phyloP scores from a whole-genome alignment of 1,140 invertebrate genomes.

The Drosophila littoralis region DNA sequence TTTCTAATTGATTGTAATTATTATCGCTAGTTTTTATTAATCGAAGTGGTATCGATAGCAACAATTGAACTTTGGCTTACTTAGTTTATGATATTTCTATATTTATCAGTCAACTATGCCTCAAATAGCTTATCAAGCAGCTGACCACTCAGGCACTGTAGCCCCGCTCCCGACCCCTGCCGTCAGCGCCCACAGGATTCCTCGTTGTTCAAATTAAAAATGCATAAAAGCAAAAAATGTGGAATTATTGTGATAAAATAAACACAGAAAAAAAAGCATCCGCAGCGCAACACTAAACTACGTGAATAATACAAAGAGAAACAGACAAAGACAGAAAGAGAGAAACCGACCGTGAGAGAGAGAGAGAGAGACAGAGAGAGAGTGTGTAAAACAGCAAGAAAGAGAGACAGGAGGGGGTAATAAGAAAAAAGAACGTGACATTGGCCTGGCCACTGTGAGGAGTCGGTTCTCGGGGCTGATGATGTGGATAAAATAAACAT shows the following conservation, averaged over 20 bases:
- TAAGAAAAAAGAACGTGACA: slow-evolving; percentile 49
- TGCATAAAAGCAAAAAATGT: slow-evolving; percentile 81
- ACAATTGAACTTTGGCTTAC: not conserved
- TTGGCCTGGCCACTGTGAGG: slow-evolving; percentile 28
- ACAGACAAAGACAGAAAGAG: slow-evolving; percentile 18
- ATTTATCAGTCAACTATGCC: not conserved
- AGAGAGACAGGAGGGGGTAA: not conserved
- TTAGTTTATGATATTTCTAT: not conserved
- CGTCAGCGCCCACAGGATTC: slow-evolving; percentile 27
- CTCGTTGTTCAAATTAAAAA: slow-evolving; percentile 75
- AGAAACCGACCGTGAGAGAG: not conserved
- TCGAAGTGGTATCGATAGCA: not conserved
- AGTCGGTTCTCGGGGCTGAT: slow-evolving; percentile 64
- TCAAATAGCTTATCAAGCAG: slow-evolving; percentile 1
- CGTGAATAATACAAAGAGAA: slow-evolving; percentile 31
- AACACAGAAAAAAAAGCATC: slow-evolving; percentile 69
- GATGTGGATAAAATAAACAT: slow-evolving; percentile 83
- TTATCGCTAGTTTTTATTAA: not conserved
- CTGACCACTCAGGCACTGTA: slow-evolving; percentile 7
- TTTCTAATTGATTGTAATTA: not conserved
- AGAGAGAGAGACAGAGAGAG: slow-evolving; percentile 19
- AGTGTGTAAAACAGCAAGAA: not conserved
- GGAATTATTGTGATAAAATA: slow-evolving; percentile 83
- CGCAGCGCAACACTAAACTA: slow-evolving; percentile 40
- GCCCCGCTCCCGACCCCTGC: not conserved